These are phyloP conservation scores for Spea multiplicata DNA, from an alignment of 2,113 vertebrate species.

Conservation along the genomic window DNA sequence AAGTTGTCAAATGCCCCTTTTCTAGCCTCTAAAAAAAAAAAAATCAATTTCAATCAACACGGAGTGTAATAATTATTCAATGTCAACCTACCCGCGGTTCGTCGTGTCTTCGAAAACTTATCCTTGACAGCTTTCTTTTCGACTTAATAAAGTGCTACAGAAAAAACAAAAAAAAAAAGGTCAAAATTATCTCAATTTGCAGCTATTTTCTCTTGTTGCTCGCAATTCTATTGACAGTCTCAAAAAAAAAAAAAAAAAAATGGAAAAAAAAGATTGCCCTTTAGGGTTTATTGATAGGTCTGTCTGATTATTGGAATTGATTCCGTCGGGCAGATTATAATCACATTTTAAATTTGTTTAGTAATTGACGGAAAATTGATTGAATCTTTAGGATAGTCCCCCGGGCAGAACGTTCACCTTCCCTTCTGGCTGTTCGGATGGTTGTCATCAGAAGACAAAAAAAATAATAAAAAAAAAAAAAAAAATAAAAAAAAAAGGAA, in stretches of 20 bases:
- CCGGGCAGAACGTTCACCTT: constrained; percentile 68
- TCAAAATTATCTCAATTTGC: constrained; percentile 88
- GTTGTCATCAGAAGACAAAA: constrained; percentile 59
- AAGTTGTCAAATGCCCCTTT: constrained; percentile 78
- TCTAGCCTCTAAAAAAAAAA: constrained; percentile 64
- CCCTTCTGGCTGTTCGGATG: constrained; percentile 57
- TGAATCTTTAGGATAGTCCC: constrained; percentile 74
- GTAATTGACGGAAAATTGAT: constrained; percentile 98
- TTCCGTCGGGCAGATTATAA: constrained; percentile 98
- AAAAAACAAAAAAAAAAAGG: constrained; percentile 68
- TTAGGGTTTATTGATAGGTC: constrained; percentile 89
- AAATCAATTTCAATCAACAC: constrained; percentile 99
- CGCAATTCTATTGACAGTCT: constrained; percentile 88
- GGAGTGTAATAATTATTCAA: constrained; percentile 99
- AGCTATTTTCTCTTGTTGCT: constrained; percentile 79
- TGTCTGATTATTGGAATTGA: constrained; percentile 97
- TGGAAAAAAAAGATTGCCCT: constrained; percentile 96
- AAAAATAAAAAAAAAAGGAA: constrained; percentile 46
- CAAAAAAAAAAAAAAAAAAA: too few species aligned
- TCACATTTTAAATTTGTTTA: constrained; percentile 99
- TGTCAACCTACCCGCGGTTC: constrained; percentile 93
- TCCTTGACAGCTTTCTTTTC: constrained; percentile 98
- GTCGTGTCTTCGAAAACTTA: constrained; percentile 91
- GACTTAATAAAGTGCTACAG: constrained; percentile 97
- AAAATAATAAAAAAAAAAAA: too few species aligned